Conservation (phyloP, 2,113 vertebrate species). For the Clupea harengus region DNA sequence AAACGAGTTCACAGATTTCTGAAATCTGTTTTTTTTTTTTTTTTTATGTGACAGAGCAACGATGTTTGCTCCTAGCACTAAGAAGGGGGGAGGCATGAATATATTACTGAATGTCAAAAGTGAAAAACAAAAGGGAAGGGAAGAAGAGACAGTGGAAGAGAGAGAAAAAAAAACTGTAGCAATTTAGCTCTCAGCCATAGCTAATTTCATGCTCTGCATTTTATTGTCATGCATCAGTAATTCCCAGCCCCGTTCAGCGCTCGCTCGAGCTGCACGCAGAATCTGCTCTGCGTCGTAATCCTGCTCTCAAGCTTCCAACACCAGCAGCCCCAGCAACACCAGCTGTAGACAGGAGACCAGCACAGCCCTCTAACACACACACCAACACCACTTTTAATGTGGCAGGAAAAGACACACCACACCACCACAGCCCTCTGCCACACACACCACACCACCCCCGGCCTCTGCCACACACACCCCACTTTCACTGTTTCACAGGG, state of each 20-base stretch:
- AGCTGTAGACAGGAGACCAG: neutral
- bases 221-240: slow-evolving; percentile 61
- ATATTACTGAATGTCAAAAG: slow-evolving; percentile 44
- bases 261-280: neutral
- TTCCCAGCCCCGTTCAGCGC: slow-evolving; percentile 20
- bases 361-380: neutral
- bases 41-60: no score
- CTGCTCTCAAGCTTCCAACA: neutral
- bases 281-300: neutral
- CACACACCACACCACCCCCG: no score
- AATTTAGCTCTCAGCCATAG: slow-evolving; percentile 58
- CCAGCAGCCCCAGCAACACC: neutral
- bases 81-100: slow-evolving; percentile 20
- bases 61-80: no score
- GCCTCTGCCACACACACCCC: no score
- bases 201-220: slow-evolving; percentile 69
- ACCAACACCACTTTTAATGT: no score
- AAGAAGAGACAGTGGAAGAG: slow-evolving; percentile 7
- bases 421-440: no score
- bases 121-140: slow-evolving; percentile 22
- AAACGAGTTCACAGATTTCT: no score
- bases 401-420: no score
- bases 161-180: slow-evolving; percentile 37
- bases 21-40: no score
- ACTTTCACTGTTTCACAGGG: no score